Evolutionary conservation across 92 coral and sea anemone genomes (phyloP).

Genomic region (Palythoa grandis): DNA sequence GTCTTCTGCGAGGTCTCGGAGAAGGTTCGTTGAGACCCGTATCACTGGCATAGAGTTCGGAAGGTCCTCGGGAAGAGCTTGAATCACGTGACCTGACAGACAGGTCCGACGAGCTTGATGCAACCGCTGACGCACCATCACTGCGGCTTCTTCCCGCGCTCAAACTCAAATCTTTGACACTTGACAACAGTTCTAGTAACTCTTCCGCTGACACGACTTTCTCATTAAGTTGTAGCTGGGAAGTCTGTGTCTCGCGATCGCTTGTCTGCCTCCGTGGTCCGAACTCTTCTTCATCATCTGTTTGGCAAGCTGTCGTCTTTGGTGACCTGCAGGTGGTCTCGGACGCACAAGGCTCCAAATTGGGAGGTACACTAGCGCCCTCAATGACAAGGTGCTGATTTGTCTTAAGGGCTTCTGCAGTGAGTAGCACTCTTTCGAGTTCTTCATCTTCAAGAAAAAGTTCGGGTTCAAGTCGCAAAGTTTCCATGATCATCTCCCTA

Average conservation of each 20-base stretch:
- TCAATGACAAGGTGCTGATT: neutral
- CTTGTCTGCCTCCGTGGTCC: slow-evolving; percentile 21
- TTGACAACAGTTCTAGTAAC: slow-evolving; percentile 23
- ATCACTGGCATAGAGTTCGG: slow-evolving; percentile 17
- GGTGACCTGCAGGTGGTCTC: slow-evolving; percentile 13
- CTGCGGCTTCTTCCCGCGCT: neutral
- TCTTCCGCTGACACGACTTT: slow-evolving; percentile 31
- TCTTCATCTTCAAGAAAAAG: slow-evolving; percentile 41
- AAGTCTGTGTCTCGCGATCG: slow-evolving; percentile 46
- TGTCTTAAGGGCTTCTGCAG: slow-evolving; percentile 26
- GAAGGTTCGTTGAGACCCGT: slow-evolving; percentile 13
- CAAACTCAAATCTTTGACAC: slow-evolving; percentile 27
- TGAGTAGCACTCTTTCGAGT: slow-evolving; percentile 30
- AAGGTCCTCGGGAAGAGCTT: neutral
- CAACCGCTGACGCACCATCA: neutral
- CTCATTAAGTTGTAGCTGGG: slow-evolving; percentile 32
- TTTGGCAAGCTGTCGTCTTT: slow-evolving; percentile 38
- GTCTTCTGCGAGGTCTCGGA: slow-evolving; percentile 29
- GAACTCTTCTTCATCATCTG: slow-evolving; percentile 37
- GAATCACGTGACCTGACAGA: neutral
- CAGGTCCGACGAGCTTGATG: neutral
- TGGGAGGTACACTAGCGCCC: neutral
- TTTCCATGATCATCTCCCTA: slow-evolving; percentile 35
- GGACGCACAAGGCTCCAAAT: neutral
- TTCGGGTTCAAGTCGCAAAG: slow-evolving; percentile 38